Percentiles rank a stretch among this genome's conserved stretches.
Conservation (phyloP, 2,113 vertebrate species). For the Malurus elegans region DNA sequence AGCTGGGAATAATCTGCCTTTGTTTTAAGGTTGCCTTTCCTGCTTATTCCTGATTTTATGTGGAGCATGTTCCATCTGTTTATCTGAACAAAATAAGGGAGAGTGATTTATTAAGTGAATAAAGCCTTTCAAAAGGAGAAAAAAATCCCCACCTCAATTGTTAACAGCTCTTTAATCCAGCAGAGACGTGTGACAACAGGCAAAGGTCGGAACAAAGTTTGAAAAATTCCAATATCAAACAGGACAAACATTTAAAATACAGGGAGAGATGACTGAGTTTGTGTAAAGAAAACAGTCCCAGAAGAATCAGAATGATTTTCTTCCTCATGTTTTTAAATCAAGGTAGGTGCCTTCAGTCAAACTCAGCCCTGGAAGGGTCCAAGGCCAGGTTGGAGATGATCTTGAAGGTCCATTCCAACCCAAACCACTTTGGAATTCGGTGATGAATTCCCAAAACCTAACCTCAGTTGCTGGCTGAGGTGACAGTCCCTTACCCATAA, state of each 20-base stretch:
- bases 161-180: slow-evolving; percentile 4
- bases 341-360: background rate
- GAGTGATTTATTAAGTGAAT: slow-evolving; percentile 32
- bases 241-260: background rate
- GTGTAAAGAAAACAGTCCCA: background rate
- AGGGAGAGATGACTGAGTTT: background rate
- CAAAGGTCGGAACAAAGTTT: background rate
- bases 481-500: background rate
- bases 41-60: background rate
- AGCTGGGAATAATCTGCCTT: background rate
- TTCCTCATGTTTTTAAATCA: background rate
- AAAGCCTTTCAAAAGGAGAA: background rate
- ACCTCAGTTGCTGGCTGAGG: background rate
- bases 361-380: background rate
- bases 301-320: background rate
- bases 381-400: background rate
- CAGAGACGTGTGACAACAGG: background rate
- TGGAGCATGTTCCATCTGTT: background rate
- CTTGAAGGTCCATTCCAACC: background rate
- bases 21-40: background rate
- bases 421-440: background rate
- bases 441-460: background rate
- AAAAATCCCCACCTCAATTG: background rate
- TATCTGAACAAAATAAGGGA: background rate
- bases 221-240: background rate